phyloP scores from a whole-genome alignment of 1,140 invertebrate genomes.

The Oryzaephilus surinamensis region DNA sequence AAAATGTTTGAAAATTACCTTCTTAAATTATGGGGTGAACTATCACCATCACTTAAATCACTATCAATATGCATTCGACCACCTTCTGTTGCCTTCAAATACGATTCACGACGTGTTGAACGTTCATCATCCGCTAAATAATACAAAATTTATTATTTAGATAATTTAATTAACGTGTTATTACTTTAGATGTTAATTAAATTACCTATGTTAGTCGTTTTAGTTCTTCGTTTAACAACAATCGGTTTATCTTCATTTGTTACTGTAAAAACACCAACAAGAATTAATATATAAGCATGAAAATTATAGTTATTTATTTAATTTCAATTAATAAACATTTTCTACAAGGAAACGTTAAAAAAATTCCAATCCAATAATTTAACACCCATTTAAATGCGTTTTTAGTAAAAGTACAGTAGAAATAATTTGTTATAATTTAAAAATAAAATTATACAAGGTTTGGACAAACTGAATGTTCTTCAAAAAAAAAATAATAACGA shows the following conservation, averaged over 20 bases:
- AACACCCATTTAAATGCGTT: too few species aligned
- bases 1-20: conserved; percentile 40
- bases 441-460: too few species aligned
- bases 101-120: conserved; percentile 76
- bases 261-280: conserved; percentile 9
- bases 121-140: conserved; percentile 62
- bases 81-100: conserved; percentile 77
- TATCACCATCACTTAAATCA: conserved; percentile 51
- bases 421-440: too few species aligned
- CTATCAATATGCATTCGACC: conserved; percentile 57
- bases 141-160: not conserved
- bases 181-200: conserved; percentile 1
- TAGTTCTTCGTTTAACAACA: conserved; percentile 31
- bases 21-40: conserved; percentile 44
- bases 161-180: not conserved
- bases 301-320: too few species aligned
- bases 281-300: too few species aligned
- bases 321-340: too few species aligned
- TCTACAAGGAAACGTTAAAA: too few species aligned
- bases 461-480: too few species aligned
- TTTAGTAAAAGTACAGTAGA: too few species aligned
- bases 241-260: conserved; percentile 22
- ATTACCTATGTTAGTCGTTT: conserved; percentile 35
- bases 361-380: too few species aligned
- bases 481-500: too few species aligned